phyloP scores from a whole-genome alignment of 2,113 vertebrate species.

The Daubentonia madagascariensis region DNA sequence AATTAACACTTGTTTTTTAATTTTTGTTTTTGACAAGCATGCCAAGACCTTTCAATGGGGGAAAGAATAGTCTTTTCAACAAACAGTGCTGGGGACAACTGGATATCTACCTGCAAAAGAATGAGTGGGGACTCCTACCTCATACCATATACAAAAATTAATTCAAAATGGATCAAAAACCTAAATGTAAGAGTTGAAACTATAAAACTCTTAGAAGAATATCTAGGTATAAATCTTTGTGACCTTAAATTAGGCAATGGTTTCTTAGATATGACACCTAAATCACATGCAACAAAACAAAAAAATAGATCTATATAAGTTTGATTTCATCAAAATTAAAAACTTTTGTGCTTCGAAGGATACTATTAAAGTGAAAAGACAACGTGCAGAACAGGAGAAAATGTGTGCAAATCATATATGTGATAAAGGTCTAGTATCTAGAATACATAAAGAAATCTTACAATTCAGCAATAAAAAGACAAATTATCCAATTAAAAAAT shows the following conservation, averaged over 20 bases:
- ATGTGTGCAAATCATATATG: background rate
- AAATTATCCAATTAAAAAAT: background rate
- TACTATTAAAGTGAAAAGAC: background rate
- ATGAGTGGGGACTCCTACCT: background rate
- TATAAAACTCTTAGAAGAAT: conserved; percentile 20
- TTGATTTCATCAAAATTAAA: background rate
- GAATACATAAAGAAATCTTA: background rate
- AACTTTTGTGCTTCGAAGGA: background rate
- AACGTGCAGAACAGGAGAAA: background rate
- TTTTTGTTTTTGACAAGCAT: background rate
- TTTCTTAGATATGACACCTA: conserved; percentile 23
- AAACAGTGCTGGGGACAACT: background rate
- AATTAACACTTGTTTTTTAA: background rate
- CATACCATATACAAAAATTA: background rate
- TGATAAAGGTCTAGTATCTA: background rate
- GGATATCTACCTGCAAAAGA: background rate
- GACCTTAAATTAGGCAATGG: background rate
- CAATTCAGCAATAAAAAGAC: background rate
- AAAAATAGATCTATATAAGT: background rate
- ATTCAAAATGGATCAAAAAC: conserved; percentile 29
- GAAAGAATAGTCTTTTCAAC: background rate
- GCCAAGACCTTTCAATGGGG: background rate
- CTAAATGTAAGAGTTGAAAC: background rate
- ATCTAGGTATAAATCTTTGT: background rate
- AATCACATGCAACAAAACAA: conserved; percentile 4